These are phyloP conservation scores for Carduelis carduelis DNA, from an alignment of 2,797 vertebrate species.

Conservation along the genomic window DNA sequence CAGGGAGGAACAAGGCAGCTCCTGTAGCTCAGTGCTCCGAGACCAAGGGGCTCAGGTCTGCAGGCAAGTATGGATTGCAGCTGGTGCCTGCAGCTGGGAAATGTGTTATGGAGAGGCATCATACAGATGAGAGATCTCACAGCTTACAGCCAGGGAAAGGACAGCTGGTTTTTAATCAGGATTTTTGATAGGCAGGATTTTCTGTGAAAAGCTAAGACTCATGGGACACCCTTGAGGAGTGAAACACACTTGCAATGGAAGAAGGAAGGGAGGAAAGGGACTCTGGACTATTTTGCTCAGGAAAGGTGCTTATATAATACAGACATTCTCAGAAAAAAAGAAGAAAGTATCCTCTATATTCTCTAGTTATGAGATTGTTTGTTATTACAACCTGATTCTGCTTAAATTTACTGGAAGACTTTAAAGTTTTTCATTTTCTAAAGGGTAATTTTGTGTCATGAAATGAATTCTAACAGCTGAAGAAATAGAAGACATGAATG, in stretches of 20 bases:
- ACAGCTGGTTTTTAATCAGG: neutral
- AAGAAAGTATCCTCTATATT: neutral
- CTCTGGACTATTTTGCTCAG: neutral
- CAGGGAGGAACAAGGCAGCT: neutral
- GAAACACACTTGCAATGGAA: neutral
- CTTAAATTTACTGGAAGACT: neutral
- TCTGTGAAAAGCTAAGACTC: neutral
- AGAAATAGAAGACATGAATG: neutral
- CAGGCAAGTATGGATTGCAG: neutral
- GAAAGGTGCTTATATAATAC: neutral
- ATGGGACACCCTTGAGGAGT: neutral
- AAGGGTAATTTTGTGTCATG: neutral
- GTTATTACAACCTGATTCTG: neutral
- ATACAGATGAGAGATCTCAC: neutral
- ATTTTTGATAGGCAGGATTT: neutral
- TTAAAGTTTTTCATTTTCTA: neutral
- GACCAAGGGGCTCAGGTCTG: neutral
- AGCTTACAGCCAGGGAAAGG: neutral
- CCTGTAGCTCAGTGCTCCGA: neutral
- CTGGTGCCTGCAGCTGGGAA: neutral
- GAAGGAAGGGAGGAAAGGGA: neutral
- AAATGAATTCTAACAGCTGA: neutral
- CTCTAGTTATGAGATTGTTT: neutral
- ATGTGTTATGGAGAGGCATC: neutral
- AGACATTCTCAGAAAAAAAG: neutral